Evolutionary conservation across 2,888 invertebrate genomes (phyloP).

Genomic region (Argyresthia goedartella): DNA sequence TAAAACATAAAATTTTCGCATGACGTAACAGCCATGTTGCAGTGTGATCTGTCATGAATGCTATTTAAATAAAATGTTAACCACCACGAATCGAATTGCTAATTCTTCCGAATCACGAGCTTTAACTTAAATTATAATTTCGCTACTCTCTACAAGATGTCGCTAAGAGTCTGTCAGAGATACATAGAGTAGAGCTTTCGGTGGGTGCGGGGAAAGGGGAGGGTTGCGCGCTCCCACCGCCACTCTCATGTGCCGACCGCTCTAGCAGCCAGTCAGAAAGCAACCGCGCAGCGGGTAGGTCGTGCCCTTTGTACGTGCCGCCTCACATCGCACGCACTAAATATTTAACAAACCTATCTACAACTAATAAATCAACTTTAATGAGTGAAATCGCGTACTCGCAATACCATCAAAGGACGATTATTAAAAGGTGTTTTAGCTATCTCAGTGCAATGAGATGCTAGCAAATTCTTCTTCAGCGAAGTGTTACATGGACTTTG

Average conservation of each 20-base stretch:
- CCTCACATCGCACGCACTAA: constrained; percentile 51
- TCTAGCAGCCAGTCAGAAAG: constrained; percentile 57
- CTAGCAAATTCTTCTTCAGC: constrained; percentile 57
- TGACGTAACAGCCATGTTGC: no score
- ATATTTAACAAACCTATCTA: constrained; percentile 42
- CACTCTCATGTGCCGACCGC: constrained; percentile 52
- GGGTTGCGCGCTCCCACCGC: constrained; percentile 57
- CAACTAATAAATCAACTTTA: constrained; percentile 30
- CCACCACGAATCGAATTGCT: background rate
- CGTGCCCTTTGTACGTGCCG: constrained; percentile 38
- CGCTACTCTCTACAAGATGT: constrained; percentile 46
- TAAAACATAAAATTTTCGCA: no score
- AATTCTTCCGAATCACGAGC: no score
- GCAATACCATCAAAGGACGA: constrained; percentile 26
- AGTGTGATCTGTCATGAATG: no score
- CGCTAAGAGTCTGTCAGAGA: background rate
- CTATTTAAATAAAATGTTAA: background rate
- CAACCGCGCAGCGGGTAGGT: constrained; percentile 46
- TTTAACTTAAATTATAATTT: no score
- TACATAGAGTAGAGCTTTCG: constrained; percentile 28
- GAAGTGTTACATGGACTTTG: constrained; percentile 61
- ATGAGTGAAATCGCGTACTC: constrained; percentile 31
- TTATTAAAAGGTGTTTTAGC: constrained; percentile 19
- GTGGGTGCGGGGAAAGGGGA: constrained; percentile 34
- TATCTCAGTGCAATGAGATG: constrained; percentile 64